Evolutionary conservation across 2,888 invertebrate genomes (phyloP).

Genomic region (Epinotia ramella): DNA sequence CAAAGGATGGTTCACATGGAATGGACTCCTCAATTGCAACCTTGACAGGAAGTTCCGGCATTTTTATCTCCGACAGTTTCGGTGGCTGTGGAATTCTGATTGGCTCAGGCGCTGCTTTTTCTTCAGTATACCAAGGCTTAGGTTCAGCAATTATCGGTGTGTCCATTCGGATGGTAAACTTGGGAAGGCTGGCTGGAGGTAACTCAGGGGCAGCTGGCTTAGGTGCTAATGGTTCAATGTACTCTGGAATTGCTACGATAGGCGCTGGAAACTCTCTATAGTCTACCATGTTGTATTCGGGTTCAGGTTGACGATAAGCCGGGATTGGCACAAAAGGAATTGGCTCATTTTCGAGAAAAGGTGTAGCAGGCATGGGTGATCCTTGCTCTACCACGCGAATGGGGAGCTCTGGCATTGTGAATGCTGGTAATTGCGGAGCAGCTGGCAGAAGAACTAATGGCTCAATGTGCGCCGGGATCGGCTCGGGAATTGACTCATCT

Average conservation of each 20-base stretch:
- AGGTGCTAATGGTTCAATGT: too few species aligned
- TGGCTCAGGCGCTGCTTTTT: slow-evolving; percentile 11
- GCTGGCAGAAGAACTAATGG: slow-evolving; percentile 39
- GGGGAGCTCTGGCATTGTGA: slow-evolving; percentile 29
- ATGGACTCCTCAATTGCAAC: slow-evolving; percentile 9
- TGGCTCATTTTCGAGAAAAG: slow-evolving; percentile 1
- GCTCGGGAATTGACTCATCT: not conserved
- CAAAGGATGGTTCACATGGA: slow-evolving; percentile 22
- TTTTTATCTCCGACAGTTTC: slow-evolving; percentile 7
- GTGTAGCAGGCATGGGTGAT: too few species aligned
- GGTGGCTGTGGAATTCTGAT: slow-evolving; percentile 29
- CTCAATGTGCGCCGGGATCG: not conserved
- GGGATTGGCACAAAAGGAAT: not conserved
- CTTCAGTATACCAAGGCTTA: slow-evolving; percentile 27
- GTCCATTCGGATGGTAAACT: slow-evolving; percentile 5
- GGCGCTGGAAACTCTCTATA: too few species aligned
- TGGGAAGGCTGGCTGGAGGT: slow-evolving; percentile 4
- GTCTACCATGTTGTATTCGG: slow-evolving; percentile 24
- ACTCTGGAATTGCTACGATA: too few species aligned
- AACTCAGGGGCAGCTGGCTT: slow-evolving; percentile 31
- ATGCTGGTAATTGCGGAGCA: slow-evolving; percentile 45
- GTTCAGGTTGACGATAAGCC: not conserved
- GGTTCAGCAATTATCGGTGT: not conserved
- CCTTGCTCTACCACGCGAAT: too few species aligned
- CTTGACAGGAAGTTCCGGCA: slow-evolving; percentile 29